Base-by-base conservation (phyloP, 30 jellyfish, hydroid and myxozoan species). In the Chironex yamaguchii region DNA sequence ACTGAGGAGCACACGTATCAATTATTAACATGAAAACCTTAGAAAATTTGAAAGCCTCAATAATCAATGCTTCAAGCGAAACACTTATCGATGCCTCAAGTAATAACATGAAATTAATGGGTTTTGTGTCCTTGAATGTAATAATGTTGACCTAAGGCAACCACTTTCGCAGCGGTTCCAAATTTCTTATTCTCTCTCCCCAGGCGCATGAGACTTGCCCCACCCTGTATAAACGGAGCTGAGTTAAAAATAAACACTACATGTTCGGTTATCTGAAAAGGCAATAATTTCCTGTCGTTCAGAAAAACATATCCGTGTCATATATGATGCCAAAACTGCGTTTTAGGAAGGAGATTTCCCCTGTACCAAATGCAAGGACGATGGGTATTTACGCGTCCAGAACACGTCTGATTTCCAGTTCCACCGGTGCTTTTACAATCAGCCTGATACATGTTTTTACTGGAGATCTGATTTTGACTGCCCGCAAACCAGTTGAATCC, bases 11-110 rank as follows among this genome's bases (percentile, higher is more conserved):
- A 6, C 79, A 66, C 17, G 85, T 74, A 22, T 85, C 85, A 1
- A 53, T 71, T 31, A 85, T 85, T 24, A 84, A 85, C 29, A 24
- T 29, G 34, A 77, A 49, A 31, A 25, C 78, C n/a, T 64, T 71
- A 25, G 36, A 85, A 13, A 67, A 30, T 29, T 26, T 84, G 50
- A 67, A 64, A 31, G 42, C 73, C 1, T 36, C 48, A 33, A 12
- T 6, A 25, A 58, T 72, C 1, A 14, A 0, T 32, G 50, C 29
- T 28, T 13, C 78, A 2, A 49, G 49, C 20, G 89, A 85, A 12
- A 62, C 21, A 31, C n/a, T 85, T n/a, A 49, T 74, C 17, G 90
- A 85, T 72, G 95, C 95, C 30, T 85, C 95, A 20, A 89, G 95
- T 22, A 34, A 85, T 73, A 67, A 65, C 32, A 85, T 72, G 95